Evolutionary conservation across 2,797 vertebrate genomes (phyloP), one percentile per base, ranked within the genome.

Genomic region (Mycteria americana): DNA sequence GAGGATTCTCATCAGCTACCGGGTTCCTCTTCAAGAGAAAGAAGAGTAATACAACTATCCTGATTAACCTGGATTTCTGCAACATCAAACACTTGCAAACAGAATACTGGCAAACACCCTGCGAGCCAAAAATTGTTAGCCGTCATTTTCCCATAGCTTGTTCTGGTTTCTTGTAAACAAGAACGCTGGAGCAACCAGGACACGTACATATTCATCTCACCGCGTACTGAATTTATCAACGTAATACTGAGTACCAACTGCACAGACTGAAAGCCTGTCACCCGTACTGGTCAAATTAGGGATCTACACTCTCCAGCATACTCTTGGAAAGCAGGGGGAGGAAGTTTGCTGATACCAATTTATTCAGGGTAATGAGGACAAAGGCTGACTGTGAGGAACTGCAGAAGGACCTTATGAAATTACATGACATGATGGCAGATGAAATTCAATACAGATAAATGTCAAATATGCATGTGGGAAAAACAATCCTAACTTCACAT

Each of bases 371-470:
- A 96, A 94, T 39, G 60, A 97, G 87, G 91, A 96, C 60, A 85
- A 96, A 87, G 70, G 70, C 84, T 85, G 80, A 70, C 75, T 85
- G 63, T 5, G 31, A 94, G 81, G 92, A 95, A 77, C 93, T 85
- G 81, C 87, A 91, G 64, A 89, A 96, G 81, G 81, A 95, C 91
- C 87, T 95, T 88, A 82, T 48, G 75, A 93, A 93, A 92, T 72
- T 63, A 63, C 78, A 67, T 41, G 88, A 88, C 89, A 89, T 82
- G 89, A 85, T 60, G 64, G 89, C 85, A 94, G 91, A 83, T 39
- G 41, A 97, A 92, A 95, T 93, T 88, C 92, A 87, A 85, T 12
- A 94, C 78, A 93, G 92, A 96, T 85, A 93, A 96, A 91, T 94
- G 95, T 95, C 92, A 93, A 88, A 89, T 80, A 89, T 28, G 51